A percentile compares a stretch with the other conserved stretches of the same genome.
These are phyloP conservation scores for Empis livida DNA, from an alignment of 2,888 invertebrate species.

Conservation along the genomic window DNA sequence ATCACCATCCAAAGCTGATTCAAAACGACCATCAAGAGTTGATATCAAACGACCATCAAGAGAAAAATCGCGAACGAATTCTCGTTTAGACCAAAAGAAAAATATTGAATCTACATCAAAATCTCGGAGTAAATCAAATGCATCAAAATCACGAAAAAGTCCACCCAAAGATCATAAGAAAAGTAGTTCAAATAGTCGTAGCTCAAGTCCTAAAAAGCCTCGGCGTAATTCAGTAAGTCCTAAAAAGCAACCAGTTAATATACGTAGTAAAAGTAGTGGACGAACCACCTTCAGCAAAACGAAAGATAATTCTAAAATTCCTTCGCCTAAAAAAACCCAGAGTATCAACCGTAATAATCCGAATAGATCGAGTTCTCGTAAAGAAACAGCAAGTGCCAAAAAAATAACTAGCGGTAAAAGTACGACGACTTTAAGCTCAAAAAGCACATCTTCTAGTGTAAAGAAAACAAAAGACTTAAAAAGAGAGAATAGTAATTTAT, in stretches of 20 bases:
- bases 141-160: slow-evolving; percentile 1
- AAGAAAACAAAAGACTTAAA: slow-evolving; percentile 11
- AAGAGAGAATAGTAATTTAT: slow-evolving; percentile 12
- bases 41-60: slow-evolving; percentile 8
- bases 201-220: slow-evolving; percentile 11
- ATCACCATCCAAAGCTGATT: slow-evolving; percentile 17
- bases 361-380: slow-evolving; percentile 12
- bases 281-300: slow-evolving; percentile 10
- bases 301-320: slow-evolving; percentile 11
- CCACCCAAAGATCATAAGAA: neutral
- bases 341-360: slow-evolving; percentile 9
- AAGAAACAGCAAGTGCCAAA: slow-evolving; percentile 30
- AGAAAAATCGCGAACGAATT: slow-evolving; percentile 17
- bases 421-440: slow-evolving; percentile 1
- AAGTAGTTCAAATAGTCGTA: slow-evolving; percentile 14
- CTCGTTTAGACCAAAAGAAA: slow-evolving; percentile 22
- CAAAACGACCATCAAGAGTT: slow-evolving; percentile 7
- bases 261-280: slow-evolving; percentile 8
- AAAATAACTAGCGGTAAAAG: slow-evolving; percentile 17
- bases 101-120: slow-evolving; percentile 20
- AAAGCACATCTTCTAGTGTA: slow-evolving; percentile 2
- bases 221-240: slow-evolving; percentile 26
- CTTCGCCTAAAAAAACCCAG: slow-evolving; percentile 10
- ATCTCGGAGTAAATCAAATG: slow-evolving; percentile 13
- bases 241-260: slow-evolving; percentile 8